Percentiles rank a stretch among this genome's conserved stretches.
These are phyloP conservation scores for Iguana delicatissima DNA, from an alignment of 2,797 vertebrate species.

Conservation along the genomic window DNA sequence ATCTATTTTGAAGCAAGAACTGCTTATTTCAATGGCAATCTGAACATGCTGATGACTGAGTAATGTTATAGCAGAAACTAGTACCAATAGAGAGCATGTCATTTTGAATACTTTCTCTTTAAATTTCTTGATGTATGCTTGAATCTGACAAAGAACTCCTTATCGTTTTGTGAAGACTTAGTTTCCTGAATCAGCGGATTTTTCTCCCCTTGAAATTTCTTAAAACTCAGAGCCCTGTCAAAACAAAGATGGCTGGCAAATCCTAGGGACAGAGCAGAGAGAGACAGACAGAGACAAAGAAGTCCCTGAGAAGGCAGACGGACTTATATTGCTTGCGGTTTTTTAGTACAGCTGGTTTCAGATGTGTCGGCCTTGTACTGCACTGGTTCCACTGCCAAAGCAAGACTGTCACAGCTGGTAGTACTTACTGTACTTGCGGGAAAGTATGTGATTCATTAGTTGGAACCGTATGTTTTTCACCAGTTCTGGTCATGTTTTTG, in stretches of 20 bases:
- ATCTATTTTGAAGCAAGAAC: neutral
- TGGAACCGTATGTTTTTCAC: constrained; percentile 96
- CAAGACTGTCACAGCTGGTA: constrained; percentile 97
- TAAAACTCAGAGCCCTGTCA: constrained; percentile 91
- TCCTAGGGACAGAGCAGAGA: constrained; percentile 85
- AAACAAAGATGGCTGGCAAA: constrained; percentile 93
- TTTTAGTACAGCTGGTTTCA: constrained; percentile 93
- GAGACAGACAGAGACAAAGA: constrained; percentile 89
- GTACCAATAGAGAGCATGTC: constrained; percentile 34
- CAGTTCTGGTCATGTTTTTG: constrained; percentile 98
- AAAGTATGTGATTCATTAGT: constrained; percentile 99
- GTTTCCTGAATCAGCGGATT: constrained; percentile 73
- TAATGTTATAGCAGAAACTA: neutral
- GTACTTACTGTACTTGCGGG: constrained; percentile 97
- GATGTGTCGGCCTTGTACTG: constrained; percentile 89
- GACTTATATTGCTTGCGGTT: constrained; percentile 92
- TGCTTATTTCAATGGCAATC: constrained; percentile 15
- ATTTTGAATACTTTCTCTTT: constrained; percentile 66
- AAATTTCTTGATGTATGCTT: constrained; percentile 56
- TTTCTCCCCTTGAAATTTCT: constrained; percentile 79
- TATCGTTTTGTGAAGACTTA: constrained; percentile 71
- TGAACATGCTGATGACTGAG: constrained; percentile 6
- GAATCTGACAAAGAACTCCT: constrained; percentile 73
- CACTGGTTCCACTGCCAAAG: constrained; percentile 88
- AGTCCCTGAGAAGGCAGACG: constrained; percentile 93